Conservation (phyloP, 2,797 vertebrate species). For the Pseudomugil tenellus region DNA sequence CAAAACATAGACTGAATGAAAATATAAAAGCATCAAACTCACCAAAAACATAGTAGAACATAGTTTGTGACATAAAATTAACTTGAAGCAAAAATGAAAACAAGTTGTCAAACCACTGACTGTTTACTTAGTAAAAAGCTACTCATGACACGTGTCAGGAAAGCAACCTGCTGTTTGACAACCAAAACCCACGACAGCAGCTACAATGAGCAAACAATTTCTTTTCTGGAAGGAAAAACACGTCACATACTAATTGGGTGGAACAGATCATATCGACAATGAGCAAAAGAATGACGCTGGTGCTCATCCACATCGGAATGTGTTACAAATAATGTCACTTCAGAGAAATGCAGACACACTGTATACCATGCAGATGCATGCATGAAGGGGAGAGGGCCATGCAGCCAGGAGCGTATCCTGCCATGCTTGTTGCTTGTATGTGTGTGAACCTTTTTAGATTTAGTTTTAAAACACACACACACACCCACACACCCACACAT, state of each 20-base stretch:
- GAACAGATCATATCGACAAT: slow-evolving; percentile 61
- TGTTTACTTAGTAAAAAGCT: slow-evolving; percentile 10
- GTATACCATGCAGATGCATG: slow-evolving; percentile 76
- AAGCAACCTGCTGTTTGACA: slow-evolving; percentile 24
- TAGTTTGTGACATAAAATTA: slow-evolving; percentile 2
- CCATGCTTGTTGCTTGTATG: slow-evolving; percentile 70
- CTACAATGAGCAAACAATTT: slow-evolving; percentile 29
- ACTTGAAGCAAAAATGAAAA: slow-evolving; percentile 1
- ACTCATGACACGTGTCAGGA: slow-evolving; percentile 18
- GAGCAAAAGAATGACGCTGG: slow-evolving; percentile 59
- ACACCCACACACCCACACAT: not conserved
- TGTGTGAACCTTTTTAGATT: not conserved
- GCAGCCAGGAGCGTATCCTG: slow-evolving; percentile 69
- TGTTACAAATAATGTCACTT: slow-evolving; percentile 57
- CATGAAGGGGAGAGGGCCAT: slow-evolving; percentile 73
- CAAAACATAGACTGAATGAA: slow-evolving; percentile 11
- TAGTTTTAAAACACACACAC: not conserved
- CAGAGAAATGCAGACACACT: slow-evolving; percentile 62
- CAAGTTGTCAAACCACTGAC: slow-evolving; percentile 13
- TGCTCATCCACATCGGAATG: slow-evolving; percentile 58
- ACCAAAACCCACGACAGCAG: slow-evolving; percentile 34
- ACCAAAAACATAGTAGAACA: not conserved
- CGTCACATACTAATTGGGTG: slow-evolving; percentile 32
- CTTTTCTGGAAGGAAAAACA: slow-evolving; percentile 42
- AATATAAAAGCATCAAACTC: not conserved